Conservation (phyloP, 2,113 vertebrate species). For the Lagopus muta region DNA sequence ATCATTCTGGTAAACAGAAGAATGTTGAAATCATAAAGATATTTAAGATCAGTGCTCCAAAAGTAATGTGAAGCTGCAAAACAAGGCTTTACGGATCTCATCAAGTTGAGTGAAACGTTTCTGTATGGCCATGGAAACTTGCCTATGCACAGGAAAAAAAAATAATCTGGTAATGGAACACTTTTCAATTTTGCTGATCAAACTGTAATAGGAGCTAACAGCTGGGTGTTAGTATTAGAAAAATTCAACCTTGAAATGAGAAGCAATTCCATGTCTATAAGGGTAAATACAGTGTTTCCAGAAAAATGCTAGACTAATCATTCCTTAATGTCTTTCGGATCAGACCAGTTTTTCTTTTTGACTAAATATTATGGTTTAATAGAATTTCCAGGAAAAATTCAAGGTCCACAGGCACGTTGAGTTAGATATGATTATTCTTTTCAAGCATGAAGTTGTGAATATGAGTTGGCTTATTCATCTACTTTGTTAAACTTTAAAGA, state of each 20-base stretch:
- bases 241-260: conserved; percentile 3
- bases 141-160: neutral
- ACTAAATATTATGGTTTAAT: neutral
- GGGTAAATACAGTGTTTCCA: neutral
- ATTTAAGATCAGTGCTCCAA: neutral
- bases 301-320: neutral
- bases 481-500: neutral
- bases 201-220: neutral
- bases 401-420: neutral
- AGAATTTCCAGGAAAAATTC: neutral
- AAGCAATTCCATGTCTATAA: neutral
- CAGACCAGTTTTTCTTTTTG: neutral
- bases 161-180: neutral
- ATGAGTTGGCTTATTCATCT: neutral
- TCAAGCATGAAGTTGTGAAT: neutral
- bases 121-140: neutral
- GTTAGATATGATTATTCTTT: neutral
- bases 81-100: neutral
- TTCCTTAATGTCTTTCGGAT: neutral
- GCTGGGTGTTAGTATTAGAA: neutral
- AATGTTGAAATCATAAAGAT: neutral
- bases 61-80: neutral
- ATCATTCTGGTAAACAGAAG: neutral
- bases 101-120: neutral
- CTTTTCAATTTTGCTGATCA: neutral